These are phyloP conservation scores for Yasuhikotakia modesta DNA, from an alignment of 2,797 vertebrate genomes.

Conservation along the genomic window DNA sequence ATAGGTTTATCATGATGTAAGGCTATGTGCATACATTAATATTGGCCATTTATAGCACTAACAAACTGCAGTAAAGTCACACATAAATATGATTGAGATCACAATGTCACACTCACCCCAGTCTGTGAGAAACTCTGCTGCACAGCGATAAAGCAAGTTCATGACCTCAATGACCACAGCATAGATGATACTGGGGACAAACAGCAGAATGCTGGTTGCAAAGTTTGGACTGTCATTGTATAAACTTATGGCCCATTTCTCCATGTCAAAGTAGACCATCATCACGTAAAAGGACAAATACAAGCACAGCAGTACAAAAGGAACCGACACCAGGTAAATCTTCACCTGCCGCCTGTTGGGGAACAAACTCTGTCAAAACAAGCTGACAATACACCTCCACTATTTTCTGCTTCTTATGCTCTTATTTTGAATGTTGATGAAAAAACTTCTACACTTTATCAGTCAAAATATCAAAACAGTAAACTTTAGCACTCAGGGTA, in stretches of 20 bases:
- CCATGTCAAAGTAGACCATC: conserved; percentile 95
- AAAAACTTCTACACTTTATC: too few species aligned
- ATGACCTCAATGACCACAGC: conserved; percentile 93
- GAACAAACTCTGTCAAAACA: conserved; percentile 15
- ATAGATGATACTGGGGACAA: conserved; percentile 91
- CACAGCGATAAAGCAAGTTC: conserved; percentile 92
- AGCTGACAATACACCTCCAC: neutral
- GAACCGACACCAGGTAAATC: conserved; percentile 92
- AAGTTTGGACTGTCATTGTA: conserved; percentile 76
- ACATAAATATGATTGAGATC: neutral
- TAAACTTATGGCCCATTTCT: conserved; percentile 80
- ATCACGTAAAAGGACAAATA: conserved; percentile 89
- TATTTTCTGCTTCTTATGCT: neutral
- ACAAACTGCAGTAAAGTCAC: neutral
- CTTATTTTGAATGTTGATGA: too few species aligned
- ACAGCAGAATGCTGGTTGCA: conserved; percentile 82
- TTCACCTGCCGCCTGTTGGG: conserved; percentile 79
- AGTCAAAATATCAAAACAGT: too few species aligned
- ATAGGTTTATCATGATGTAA: neutral
- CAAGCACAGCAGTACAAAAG: conserved; percentile 93
- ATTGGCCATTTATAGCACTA: too few species aligned
- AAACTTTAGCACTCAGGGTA: neutral
- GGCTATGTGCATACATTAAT: too few species aligned
- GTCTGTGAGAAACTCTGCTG: conserved; percentile 89
- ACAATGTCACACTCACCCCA: conserved; percentile 81